Base-by-base conservation (phyloP, 2,113 vertebrate genomes). In the Brachypteracias leptosomus region DNA sequence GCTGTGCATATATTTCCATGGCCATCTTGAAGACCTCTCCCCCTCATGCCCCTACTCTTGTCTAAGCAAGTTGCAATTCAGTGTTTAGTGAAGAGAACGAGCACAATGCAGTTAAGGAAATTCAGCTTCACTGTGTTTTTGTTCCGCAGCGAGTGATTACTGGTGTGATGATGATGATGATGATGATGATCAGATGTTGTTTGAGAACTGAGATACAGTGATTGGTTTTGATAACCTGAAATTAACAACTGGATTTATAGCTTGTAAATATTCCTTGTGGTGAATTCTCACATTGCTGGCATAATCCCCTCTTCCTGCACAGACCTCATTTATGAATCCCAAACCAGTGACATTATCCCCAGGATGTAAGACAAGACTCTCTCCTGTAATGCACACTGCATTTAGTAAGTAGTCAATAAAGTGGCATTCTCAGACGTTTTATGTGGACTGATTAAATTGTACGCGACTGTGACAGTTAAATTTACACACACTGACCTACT, bases 171-270 rank as follows among this genome's bases (percentile, higher is more conserved):
- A 76, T 47, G 46, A 47, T 44, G 44, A 16, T 16, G n/a, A n/a
- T 77, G 84, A 93, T 85, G 96, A 89, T 93, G 89, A 87, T 97
- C 94, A 74, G 77, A 94, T 93, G 95, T 76, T 92, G 80, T 85
- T 97, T 97, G 67, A 95, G 95, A 92, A 93, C 83, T 74, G 76
- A 96, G 92, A 95, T 25, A 80, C 52, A 85, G 95, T 88, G 94
- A 97, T 89, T 96, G 90, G 74, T 94, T 98, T 96, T 96, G 97
- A 97, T 98, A 97, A 97, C 92, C 97, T 94, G 95, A 97, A 97
- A 98, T 97, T 97, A 98, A 96, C 96, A 97, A 76, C 94, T 93
- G 86, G 94, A 97, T 98, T 97, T 98, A 97, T 96, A 97, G 97
- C 93, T 97, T 97, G 96, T 97, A 98, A 97, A 97, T 93, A 91